phyloP scores from a whole-genome alignment of 2,113 vertebrate species.

The Laticauda colubrina region DNA sequence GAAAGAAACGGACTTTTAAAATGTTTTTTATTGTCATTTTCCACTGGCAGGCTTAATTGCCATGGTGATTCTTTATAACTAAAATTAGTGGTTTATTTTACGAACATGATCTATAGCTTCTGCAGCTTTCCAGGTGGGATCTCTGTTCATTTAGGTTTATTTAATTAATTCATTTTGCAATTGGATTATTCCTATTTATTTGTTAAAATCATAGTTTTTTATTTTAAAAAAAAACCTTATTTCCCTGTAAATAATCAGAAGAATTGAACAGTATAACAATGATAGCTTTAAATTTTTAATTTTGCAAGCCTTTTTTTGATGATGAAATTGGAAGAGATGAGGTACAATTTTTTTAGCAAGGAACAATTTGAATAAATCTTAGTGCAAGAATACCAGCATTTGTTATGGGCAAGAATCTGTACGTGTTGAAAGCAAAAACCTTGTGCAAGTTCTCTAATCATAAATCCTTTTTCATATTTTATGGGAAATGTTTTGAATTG shows the following conservation, averaged over 20 bases:
- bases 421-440: background rate
- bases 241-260: background rate
- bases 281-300: background rate
- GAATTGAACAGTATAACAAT: background rate
- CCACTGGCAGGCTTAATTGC: background rate
- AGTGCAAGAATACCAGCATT: background rate
- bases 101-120: background rate
- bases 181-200: constrained; percentile 34
- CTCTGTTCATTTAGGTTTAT: background rate
- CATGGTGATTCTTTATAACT: background rate
- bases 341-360: background rate
- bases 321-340: background rate
- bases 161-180: background rate
- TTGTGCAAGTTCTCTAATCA: background rate
- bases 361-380: background rate
- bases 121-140: background rate
- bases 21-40: background rate
- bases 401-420: background rate
- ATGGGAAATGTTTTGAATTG: constrained; percentile 2
- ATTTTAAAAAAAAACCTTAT: background rate
- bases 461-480: background rate
- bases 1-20: background rate
- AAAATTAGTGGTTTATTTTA: background rate
- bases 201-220: background rate
- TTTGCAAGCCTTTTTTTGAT: background rate